Percentiles rank a stretch among this genome's conserved stretches.
Conservation (phyloP, 2,797 vertebrate species). For the Cynodonichthys magdalenae region DNA sequence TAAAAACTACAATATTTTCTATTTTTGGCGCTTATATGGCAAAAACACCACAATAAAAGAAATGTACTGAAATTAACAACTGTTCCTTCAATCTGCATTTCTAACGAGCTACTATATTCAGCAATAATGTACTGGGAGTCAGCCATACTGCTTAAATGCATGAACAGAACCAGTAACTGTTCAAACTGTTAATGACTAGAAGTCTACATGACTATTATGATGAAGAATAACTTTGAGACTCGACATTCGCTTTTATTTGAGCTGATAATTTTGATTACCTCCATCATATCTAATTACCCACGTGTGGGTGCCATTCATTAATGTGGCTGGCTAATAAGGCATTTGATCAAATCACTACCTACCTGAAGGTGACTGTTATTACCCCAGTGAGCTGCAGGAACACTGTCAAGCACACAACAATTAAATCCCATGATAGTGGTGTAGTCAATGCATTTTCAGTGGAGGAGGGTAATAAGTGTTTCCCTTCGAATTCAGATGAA, state of each 20-base stretch:
- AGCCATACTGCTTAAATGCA: background rate
- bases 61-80: no score
- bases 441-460: slow-evolving; percentile 25
- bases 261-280: slow-evolving; percentile 29
- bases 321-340: slow-evolving; percentile 28
- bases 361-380: slow-evolving; percentile 59
- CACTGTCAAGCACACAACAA: slow-evolving; percentile 28
- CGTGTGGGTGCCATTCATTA: slow-evolving; percentile 18
- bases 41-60: no score
- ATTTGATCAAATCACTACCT: slow-evolving; percentile 45
- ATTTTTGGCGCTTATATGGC: no score
- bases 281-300: slow-evolving; percentile 29
- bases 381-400: slow-evolving; percentile 43
- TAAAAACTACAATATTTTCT: no score
- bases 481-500: slow-evolving; percentile 12
- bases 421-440: slow-evolving; percentile 20
- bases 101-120: background rate
- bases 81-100: background rate
- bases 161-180: background rate
- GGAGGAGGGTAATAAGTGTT: background rate
- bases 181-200: background rate
- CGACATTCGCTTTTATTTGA: slow-evolving; percentile 9
- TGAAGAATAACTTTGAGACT: background rate
- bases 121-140: background rate
- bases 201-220: background rate